Evolutionary conservation across 1,140 invertebrate genomes (phyloP).

Genomic region (Metopolophium dirhodum): DNA sequence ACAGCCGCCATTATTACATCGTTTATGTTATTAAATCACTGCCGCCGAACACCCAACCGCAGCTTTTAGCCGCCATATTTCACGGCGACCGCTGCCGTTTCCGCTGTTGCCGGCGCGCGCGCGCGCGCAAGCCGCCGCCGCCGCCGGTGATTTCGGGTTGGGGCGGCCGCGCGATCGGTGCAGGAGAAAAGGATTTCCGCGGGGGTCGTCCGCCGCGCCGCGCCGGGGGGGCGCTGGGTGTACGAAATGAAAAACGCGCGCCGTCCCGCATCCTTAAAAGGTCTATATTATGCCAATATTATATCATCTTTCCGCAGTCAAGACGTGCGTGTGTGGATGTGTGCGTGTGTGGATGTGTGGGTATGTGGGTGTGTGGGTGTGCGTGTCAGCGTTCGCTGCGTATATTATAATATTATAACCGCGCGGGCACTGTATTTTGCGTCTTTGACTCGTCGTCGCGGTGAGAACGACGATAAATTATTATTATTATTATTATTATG

Average conservation of each 20-base stretch:
- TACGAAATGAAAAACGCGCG: neutral
- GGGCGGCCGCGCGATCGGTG: neutral
- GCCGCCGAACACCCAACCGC: slow-evolving; percentile 53
- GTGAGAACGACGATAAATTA: no score
- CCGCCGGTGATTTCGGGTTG: neutral
- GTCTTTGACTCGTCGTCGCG: no score
- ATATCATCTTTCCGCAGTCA: neutral
- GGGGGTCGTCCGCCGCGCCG: no score
- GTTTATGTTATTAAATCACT: slow-evolving; percentile 56
- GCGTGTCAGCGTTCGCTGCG: no score
- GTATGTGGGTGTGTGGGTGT: no score
- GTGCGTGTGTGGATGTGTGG: neutral
- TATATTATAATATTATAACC: no score
- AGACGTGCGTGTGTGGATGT: neutral
- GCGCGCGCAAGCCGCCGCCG: neutral
- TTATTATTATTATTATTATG: no score
- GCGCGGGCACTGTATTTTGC: no score
- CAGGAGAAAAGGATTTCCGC: neutral
- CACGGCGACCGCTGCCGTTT: slow-evolving; percentile 13
- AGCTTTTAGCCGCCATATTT: slow-evolving; percentile 55
- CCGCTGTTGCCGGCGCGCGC: neutral
- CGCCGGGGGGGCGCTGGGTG: no score
- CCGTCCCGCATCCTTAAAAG: neutral
- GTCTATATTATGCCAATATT: neutral
- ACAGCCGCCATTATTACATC: slow-evolving; percentile 55